These are phyloP conservation scores for Chesias legatella DNA, from an alignment of 2,888 invertebrate genomes.

Conservation along the genomic window DNA sequence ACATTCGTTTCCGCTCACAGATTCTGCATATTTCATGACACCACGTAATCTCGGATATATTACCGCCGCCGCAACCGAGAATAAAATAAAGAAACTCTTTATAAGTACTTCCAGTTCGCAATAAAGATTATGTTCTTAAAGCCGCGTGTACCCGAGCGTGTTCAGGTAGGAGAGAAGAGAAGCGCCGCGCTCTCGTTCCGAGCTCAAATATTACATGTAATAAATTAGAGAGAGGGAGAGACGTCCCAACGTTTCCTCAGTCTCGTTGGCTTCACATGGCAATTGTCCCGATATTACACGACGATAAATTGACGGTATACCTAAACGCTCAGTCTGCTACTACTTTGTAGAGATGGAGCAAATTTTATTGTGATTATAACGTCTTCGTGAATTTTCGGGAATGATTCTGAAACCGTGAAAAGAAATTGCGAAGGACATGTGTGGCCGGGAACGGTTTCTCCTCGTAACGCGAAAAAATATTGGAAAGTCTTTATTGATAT, in stretches of 20 bases:
- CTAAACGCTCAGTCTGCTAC: conserved; percentile 45
- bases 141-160: conserved; percentile 38
- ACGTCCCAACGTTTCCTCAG: conserved; percentile 52
- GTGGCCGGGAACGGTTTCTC: conserved; percentile 22
- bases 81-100: conserved; percentile 56
- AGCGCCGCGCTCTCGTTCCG: conserved; percentile 35
- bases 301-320: conserved; percentile 52
- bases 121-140: conserved; percentile 68
- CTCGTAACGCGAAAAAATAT: conserved; percentile 27
- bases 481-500: conserved; percentile 26
- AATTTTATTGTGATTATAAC: conserved; percentile 50
- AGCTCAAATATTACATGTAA: conserved; percentile 64
- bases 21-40: conserved; percentile 48
- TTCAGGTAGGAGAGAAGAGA: conserved; percentile 38
- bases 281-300: conserved; percentile 71
- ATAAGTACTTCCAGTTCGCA: conserved; percentile 46
- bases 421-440: conserved; percentile 26
- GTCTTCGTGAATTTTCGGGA: conserved; percentile 22
- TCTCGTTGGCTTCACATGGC: conserved; percentile 57
- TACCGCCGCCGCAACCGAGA: conserved; percentile 41
- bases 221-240: conserved; percentile 59
- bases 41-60: conserved; percentile 48
- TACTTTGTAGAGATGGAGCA: conserved; percentile 43
- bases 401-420: conserved; percentile 26
- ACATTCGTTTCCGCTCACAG: conserved; percentile 38